Percentiles rank a stretch among this genome's conserved stretches.
phyloP scores from a whole-genome alignment of 2,888 invertebrate species.

The Drosophila mercatorum region DNA sequence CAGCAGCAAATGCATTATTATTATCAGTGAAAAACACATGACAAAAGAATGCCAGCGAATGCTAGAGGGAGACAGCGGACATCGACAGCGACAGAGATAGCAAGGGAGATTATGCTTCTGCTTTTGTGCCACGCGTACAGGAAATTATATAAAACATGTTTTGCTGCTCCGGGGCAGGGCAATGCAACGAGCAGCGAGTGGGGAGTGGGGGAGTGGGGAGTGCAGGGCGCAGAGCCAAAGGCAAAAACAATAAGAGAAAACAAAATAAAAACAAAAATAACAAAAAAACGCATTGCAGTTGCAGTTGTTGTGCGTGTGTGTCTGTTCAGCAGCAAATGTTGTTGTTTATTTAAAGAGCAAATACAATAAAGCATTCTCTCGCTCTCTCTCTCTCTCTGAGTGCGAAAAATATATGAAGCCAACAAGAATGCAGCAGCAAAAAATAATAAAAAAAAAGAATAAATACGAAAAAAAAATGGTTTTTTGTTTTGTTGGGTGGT shows the following conservation, averaged over 20 bases:
- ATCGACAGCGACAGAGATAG: slow-evolving; percentile 13
- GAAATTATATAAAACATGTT: slow-evolving; percentile 81
- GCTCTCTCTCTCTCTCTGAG: slow-evolving; percentile 7
- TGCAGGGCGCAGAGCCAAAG: slow-evolving; percentile 22
- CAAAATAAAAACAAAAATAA: slow-evolving; percentile 7
- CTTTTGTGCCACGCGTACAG: slow-evolving; percentile 78
- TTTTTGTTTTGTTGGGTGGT: slow-evolving; percentile 56
- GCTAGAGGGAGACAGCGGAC: slow-evolving; percentile 1
- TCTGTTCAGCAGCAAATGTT: slow-evolving; percentile 56
- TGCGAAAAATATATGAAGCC: slow-evolving; percentile 37
- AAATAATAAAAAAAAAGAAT: slow-evolving; percentile 31
- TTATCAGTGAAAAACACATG: slow-evolving; percentile 72
- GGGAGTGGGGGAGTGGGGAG: not conserved
- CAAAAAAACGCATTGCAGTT: slow-evolving; percentile 63
- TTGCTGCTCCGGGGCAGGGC: slow-evolving; percentile 30
- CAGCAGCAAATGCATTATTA: slow-evolving; percentile 70
- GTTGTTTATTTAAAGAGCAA: slow-evolving; percentile 71
- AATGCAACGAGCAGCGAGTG: not conserved
- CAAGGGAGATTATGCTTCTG: slow-evolving; percentile 59
- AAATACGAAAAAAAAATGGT: not conserved
- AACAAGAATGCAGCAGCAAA: slow-evolving; percentile 44
- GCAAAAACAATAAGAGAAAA: slow-evolving; percentile 63
- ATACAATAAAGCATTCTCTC: slow-evolving; percentile 65
- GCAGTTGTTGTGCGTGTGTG: slow-evolving; percentile 40
- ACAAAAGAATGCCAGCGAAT: slow-evolving; percentile 57